Base-by-base conservation (phyloP, 2,797 vertebrate species). In the Galaxias olidus region DNA sequence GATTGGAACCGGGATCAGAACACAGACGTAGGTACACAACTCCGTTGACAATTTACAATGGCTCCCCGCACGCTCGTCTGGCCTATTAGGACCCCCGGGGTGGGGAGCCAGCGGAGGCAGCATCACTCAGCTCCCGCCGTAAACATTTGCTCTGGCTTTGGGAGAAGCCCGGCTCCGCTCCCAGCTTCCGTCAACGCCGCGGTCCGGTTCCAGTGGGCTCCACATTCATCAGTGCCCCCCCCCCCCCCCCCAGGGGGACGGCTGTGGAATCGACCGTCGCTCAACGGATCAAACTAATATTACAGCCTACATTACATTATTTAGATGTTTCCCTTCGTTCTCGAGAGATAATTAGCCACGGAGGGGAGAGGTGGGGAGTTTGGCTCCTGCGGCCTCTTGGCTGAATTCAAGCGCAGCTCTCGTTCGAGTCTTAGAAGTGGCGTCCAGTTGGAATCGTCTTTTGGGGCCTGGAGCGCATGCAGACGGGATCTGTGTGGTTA, bases 81-180 rank as follows among this genome's bases (percentile, higher is more conserved):
- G 81, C 85, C 83, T 78, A 85, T 85, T 74, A 79, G 69, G 48
- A 80, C 76, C 77, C 68, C 72, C 59, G 69, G 67, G n/a, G 77
- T 51, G 73, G 43, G 61, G 69, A 76, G 72, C 74, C 77, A 73
- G 77, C 71, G 11, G 65, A 62, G 74, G 76, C 75, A 74, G 13
- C 59, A 68, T 90, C 88, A 88, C 87, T 88, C 88, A 86, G 80
- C 88, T 84, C 76, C 71, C 44, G 84, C 66, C 12, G 51, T 87
- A 88, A 90, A 90, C 85, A 88, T 90, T 90, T 88, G 84, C 84
- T 84, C 86, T 88, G 83, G 87, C 85, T 71, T 59, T 49, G 53
- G 68, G 71, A 73, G 79, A 64, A 75, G 63, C 68, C 10, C 64
- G 66, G 68, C 72, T 5, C 45, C 56, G 9, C 71, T 85, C 18